A percentile compares a stretch with the other conserved stretches of the same genome.
phyloP scores from a whole-genome alignment of 1,140 invertebrate genomes.

The Aphelenchoides fujianensis region DNA sequence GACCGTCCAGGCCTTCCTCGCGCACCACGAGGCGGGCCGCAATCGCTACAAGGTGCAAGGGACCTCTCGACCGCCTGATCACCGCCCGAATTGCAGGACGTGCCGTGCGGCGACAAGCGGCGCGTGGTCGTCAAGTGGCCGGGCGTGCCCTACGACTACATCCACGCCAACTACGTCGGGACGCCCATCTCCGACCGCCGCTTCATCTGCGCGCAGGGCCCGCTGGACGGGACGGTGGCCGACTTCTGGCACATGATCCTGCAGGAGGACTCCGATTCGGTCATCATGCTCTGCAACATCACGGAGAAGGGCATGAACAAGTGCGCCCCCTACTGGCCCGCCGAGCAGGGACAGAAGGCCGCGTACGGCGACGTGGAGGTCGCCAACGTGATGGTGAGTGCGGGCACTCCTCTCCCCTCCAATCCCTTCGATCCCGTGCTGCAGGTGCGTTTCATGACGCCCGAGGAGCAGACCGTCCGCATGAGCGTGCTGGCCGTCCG shows the following conservation, averaged over 20 bases:
- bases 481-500: constrained; percentile 1
- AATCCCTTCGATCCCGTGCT: too few species aligned
- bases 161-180: constrained; percentile 41
- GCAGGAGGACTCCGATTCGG: constrained; percentile 35
- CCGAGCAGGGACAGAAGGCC: constrained; percentile 21
- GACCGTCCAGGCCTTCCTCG: too few species aligned
- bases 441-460: constrained; percentile 11
- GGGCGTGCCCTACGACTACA: not conserved
- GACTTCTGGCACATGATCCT: constrained; percentile 48
- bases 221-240: constrained; percentile 38
- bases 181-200: constrained; percentile 34
- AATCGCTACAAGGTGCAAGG: too few species aligned
- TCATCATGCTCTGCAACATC: constrained; percentile 48
- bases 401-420: too few species aligned
- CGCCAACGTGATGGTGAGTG: constrained; percentile 13
- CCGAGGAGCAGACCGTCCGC: constrained; percentile 18
- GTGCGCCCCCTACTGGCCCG: constrained; percentile 39
- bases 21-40: constrained; percentile 24
- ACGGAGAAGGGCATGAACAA: constrained; percentile 42
- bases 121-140: not conserved
- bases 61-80: too few species aligned
- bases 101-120: constrained; percentile 28
- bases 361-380: constrained; percentile 25
- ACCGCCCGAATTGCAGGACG: too few species aligned
- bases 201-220: constrained; percentile 44